A percentile compares a stretch with the other conserved stretches of the same genome.
phyloP scores from a whole-genome alignment of 2,888 invertebrate species.

The Prosapia bicincta region DNA sequence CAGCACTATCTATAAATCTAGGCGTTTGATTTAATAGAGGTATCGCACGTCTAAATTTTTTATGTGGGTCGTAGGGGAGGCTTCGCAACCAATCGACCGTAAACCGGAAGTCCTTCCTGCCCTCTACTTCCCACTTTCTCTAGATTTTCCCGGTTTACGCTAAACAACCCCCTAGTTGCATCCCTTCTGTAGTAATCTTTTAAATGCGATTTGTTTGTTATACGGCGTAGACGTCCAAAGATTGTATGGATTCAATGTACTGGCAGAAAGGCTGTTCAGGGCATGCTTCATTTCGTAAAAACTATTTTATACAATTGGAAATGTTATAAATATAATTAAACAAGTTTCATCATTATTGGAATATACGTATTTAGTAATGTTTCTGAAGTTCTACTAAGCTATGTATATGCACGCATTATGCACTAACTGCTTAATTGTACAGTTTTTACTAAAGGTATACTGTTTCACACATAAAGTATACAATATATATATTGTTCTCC shows the following conservation, averaged over 20 bases:
- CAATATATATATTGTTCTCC: too few species aligned
- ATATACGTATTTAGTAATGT: too few species aligned
- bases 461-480: too few species aligned
- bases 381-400: too few species aligned
- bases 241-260: neutral
- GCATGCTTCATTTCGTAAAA: too few species aligned
- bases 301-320: too few species aligned
- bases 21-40: neutral
- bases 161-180: neutral
- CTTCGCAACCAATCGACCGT: neutral
- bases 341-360: too few species aligned
- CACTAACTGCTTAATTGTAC: too few species aligned
- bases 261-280: neutral
- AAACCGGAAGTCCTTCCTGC: neutral
- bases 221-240: neutral
- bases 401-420: too few species aligned
- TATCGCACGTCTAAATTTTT: neutral
- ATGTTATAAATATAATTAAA: too few species aligned
- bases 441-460: too few species aligned
- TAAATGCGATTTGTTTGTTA: neutral
- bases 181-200: neutral
- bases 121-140: neutral
- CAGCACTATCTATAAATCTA: neutral
- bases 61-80: neutral
- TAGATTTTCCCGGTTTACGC: neutral